phyloP scores from a whole-genome alignment of 2,888 invertebrate species.

The Drosophila anceps region DNA sequence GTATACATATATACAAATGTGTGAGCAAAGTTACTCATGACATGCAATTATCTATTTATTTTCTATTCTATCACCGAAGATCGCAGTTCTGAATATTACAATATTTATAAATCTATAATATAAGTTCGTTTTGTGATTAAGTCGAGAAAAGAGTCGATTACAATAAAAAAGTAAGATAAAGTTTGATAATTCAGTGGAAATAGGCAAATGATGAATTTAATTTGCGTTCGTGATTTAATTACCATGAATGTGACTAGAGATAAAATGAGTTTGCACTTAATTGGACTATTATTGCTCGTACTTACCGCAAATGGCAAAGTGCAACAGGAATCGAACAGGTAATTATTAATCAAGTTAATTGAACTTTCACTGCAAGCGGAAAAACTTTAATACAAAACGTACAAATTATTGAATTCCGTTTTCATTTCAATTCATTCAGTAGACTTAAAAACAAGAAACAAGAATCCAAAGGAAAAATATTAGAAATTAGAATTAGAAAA shows the following conservation, averaged over 20 bases:
- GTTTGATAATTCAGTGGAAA: background rate
- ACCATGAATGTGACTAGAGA: constrained; percentile 53
- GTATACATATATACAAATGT: background rate
- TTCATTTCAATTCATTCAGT: background rate
- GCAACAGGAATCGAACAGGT: constrained; percentile 27
- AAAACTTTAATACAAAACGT: background rate
- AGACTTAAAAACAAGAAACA: no score
- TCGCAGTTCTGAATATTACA: background rate
- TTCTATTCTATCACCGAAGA: constrained; percentile 1
- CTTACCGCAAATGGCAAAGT: constrained; percentile 24
- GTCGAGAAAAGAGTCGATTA: background rate
- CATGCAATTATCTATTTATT: constrained; percentile 3
- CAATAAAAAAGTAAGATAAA: background rate
- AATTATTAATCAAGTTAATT: constrained; percentile 14
- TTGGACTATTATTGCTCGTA: constrained; percentile 40
- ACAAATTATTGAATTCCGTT: background rate
- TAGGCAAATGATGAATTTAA: background rate
- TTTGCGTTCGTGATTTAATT: constrained; percentile 27
- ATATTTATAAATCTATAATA: background rate
- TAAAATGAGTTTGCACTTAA: constrained; percentile 44
- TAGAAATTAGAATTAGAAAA: no score
- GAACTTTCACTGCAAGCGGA: background rate
- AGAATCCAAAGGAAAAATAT: background rate
- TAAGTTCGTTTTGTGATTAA: background rate
- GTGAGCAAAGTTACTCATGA: background rate